Evolutionary conservation across 2,797 vertebrate genomes (phyloP).

Genomic region (Labroides dimidiatus): DNA sequence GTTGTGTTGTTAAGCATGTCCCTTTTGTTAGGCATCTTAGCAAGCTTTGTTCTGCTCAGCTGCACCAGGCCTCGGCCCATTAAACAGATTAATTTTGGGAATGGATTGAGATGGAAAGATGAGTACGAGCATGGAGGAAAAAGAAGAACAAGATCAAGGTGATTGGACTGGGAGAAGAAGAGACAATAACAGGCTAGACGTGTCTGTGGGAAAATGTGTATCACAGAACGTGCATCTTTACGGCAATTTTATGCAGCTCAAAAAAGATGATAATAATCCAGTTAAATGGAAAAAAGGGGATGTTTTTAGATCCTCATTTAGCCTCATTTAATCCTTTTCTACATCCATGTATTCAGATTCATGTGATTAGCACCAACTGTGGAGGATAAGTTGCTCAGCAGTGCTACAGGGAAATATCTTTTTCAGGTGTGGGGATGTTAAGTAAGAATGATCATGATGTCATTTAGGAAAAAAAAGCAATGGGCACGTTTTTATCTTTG

Average conservation of each 20-base stretch:
- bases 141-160: conserved; percentile 11
- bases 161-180: background rate
- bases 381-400: conserved; percentile 38
- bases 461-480: conserved; percentile 20
- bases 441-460: conserved; percentile 39
- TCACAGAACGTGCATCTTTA: conserved; percentile 35
- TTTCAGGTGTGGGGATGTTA: conserved; percentile 30
- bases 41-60: conserved; percentile 46
- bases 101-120: conserved; percentile 50
- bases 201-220: conserved; percentile 48
- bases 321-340: conserved; percentile 56
- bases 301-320: conserved; percentile 46
- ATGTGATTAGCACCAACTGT: conserved; percentile 55
- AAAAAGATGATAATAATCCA: conserved; percentile 63
- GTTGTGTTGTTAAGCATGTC: background rate
- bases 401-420: conserved; percentile 37
- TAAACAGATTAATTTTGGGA: conserved; percentile 67
- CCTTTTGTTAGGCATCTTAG: conserved; percentile 33
- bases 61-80: conserved; percentile 56
- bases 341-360: conserved; percentile 54
- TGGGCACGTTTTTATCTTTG: conserved; percentile 38
- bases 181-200: conserved; percentile 30
- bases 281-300: conserved; percentile 68
- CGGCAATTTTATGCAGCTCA: conserved; percentile 55
- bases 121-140: conserved; percentile 8